Evolutionary conservation across 2,113 vertebrate genomes (phyloP), one percentile per base, ranked within the genome.

Genomic region (Merops nubicus): DNA sequence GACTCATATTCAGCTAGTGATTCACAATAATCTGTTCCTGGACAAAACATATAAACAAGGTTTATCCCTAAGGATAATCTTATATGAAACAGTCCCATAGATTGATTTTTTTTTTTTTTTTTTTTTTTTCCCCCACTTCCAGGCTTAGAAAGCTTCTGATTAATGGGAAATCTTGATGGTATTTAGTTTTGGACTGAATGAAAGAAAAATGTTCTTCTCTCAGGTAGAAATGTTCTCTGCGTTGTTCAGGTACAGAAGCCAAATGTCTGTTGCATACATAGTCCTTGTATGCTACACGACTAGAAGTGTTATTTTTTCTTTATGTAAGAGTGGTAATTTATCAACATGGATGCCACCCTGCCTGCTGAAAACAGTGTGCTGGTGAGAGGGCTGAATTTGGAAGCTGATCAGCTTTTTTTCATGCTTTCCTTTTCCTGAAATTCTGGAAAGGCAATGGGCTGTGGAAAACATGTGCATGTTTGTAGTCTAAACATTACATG

Each of bases 41-140:
- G 92, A 95, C 75, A 90, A 90, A 96, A 85, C 34, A 65, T 4
- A 85, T 93, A 96, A 97, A 93, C 94, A 96, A 73, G 17, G 8
- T 88, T 96, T 95, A 94, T 95, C 95, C 94, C 57, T 83, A 73
- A 90, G 85, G 40, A 88, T 91, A 90, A 90, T 92, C 82, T 83
- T 91, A 80, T 85, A 62, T 54, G 53, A 94, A 15, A 80, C 78
- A 69, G 62, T 73, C 36, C 85, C 95, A 83, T 91, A 90, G 90
- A 79, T 40, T 56, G 70, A 72, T 15, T 22, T 93, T 73, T 86
- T 75, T 40, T n/a, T n/a, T n/a, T n/a, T n/a, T n/a, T n/a, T n/a
- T n/a, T n/a, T n/a, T n/a, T n/a, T n/a, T n/a, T n/a, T n/a, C n/a
- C n/a, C n/a, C n/a, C 23, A 50, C 54, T 86, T 68, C 18, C 64